phyloP scores from a whole-genome alignment of 2,797 vertebrate species.

The Meriones psammophilus region DNA sequence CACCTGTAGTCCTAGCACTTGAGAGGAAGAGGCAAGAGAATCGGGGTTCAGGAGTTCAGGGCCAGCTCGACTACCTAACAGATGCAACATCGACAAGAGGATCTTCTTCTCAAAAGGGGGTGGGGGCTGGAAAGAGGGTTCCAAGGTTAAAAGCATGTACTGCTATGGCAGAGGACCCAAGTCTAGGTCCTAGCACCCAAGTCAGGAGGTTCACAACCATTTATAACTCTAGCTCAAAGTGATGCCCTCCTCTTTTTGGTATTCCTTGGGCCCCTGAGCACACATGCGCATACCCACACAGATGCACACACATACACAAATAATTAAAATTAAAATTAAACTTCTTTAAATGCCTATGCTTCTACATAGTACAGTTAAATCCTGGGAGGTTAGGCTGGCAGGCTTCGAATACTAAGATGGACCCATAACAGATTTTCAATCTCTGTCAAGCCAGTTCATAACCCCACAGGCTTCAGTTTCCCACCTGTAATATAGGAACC shows the following conservation, averaged over 20 bases:
- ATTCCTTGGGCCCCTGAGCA: not conserved
- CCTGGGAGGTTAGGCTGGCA: not conserved
- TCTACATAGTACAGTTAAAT: not conserved
- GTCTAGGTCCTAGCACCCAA: not conserved
- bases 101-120: not conserved
- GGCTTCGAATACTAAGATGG: conserved; percentile 35
- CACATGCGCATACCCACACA: not conserved
- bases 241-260: not conserved
- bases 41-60: not conserved
- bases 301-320: not conserved
- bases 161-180: not conserved
- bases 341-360: not conserved
- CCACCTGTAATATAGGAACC: not conserved
- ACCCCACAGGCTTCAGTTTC: conserved; percentile 14
- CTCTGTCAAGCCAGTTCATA: conserved; percentile 12
- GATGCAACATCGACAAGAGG: not conserved
- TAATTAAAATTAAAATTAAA: not conserved
- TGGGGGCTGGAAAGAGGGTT: not conserved
- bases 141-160: not conserved
- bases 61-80: not conserved
- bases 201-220: not conserved
- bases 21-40: not conserved
- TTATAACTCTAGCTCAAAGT: not conserved
- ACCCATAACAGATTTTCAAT: not conserved
- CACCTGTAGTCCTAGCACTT: not conserved